These are phyloP conservation scores for Drosophila affinis DNA, from an alignment of 2,888 invertebrate genomes.

Conservation along the genomic window DNA sequence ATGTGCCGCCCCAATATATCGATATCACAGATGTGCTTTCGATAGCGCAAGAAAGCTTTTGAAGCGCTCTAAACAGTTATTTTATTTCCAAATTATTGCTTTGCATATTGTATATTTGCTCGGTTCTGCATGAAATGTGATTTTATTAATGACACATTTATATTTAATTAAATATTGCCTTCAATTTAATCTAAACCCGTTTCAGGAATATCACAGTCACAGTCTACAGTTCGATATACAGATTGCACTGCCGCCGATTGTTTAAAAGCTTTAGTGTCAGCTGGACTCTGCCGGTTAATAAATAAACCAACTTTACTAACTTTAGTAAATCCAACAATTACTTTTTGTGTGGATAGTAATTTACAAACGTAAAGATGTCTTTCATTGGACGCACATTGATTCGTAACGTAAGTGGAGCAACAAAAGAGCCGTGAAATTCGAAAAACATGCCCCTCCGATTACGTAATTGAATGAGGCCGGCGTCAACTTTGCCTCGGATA, in stretches of 20 bases:
- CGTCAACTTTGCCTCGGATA: neutral
- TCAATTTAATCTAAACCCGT: too few species aligned
- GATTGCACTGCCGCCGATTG: too few species aligned
- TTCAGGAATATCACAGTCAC: too few species aligned
- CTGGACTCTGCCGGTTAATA: constrained; percentile 37
- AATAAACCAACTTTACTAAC: neutral
- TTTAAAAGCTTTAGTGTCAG: neutral
- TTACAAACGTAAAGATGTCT: constrained; percentile 66
- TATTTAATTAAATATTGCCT: too few species aligned
- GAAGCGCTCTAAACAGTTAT: too few species aligned
- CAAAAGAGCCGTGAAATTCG: neutral
- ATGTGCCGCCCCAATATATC: neutral
- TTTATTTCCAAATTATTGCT: too few species aligned
- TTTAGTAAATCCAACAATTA: neutral
- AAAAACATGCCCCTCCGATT: constrained; percentile 56
- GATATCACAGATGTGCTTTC: constrained; percentile 31
- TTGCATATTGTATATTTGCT: too few species aligned
- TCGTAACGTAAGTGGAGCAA: constrained; percentile 76
- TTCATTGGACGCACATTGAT: constrained; percentile 75
- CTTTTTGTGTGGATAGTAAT: constrained; percentile 1
- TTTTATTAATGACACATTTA: too few species aligned
- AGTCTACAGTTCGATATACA: too few species aligned
- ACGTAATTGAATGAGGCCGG: constrained; percentile 61
- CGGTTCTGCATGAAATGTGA: too few species aligned
- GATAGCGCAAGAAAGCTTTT: constrained; percentile 37